Evolutionary conservation across 2,797 vertebrate species (phyloP), one percentile per base, ranked within the genome.

Genomic region (Gallinago stenura): DNA sequence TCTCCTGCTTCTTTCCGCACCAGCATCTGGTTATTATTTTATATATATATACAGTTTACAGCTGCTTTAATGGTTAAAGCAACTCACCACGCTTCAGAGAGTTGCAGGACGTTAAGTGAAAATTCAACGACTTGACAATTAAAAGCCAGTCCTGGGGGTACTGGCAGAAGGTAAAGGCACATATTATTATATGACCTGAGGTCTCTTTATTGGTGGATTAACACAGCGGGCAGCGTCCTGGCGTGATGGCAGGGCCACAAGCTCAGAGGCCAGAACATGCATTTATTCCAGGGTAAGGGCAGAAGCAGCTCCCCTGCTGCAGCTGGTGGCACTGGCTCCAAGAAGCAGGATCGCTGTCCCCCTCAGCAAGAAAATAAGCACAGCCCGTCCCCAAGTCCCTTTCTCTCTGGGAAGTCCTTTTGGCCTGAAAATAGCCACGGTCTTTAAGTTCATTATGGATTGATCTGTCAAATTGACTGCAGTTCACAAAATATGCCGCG

Each of bases 181-280:
- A 37, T 91, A 91, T 78, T 94, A 85, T 30, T 70, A 20, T 56
- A 57, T 84, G 89, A 96, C 94, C 93, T 75, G 68, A 78, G 84
- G 82, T 94, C 82, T 92, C 87, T 64, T 91, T 90, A 91, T 90
- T 87, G 94, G 85, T 62, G 82, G 89, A 93, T 96, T 97, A 96
- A 72, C 79, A 20, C 91, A 95, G 91, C 91, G 64, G 83, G 90
- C 78, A 93, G 64, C 39, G 0, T 94, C 66, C 76, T 83, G 48
- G 46, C 19, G 1, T 35, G 93, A 88, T 84, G 83, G 90, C 85
- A 96, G 54, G 90, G 72, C 62, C 89, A 94, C 33, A 72, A 96
- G 80, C 83, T 95, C 80, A 46, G 58, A 83, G 77, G 26, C 60
- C 24, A 76, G n/a, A 81, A 76, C 31, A 75, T 39, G 48, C 60